Evolutionary conservation across 1,140 invertebrate genomes (phyloP).

Genomic region (Lucilia cuprina): DNA sequence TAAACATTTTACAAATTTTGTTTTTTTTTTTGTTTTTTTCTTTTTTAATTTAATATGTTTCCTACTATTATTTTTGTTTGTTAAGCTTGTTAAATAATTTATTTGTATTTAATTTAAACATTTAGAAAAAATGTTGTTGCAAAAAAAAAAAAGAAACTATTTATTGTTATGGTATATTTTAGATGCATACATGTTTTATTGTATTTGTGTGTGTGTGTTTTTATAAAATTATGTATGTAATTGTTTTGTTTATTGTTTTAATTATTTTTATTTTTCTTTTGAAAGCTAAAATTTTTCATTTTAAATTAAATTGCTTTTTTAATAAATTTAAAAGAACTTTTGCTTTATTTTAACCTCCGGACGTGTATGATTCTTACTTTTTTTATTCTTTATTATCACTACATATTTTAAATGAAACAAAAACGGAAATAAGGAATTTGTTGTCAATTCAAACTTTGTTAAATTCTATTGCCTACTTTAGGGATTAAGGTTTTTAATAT

Average conservation of each 20-base stretch:
- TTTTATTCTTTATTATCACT: not conserved
- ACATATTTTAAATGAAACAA: not conserved
- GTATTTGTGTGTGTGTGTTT: not conserved
- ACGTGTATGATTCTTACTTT: constrained; percentile 18
- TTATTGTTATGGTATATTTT: not conserved
- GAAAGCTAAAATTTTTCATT: not conserved
- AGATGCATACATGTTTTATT: not conserved
- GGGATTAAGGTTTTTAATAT: not conserved
- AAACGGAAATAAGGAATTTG: not conserved
- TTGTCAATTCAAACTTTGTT: not conserved
- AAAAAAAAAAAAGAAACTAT: no score
- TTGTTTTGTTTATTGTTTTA: constrained; percentile 20
- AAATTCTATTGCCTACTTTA: not conserved
- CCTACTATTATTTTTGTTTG: no score
- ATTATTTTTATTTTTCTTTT: not conserved
- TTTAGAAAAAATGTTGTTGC: not conserved
- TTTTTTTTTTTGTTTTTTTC: not conserved
- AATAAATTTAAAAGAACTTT: no score
- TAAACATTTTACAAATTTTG: not conserved
- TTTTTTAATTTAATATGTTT: not conserved
- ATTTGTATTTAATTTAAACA: not conserved
- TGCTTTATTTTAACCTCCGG: not conserved
- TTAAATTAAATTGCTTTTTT: no score
- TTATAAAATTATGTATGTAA: not conserved
- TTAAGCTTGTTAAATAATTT: no score